Percentiles rank a stretch among this genome's conserved stretches.
These are phyloP conservation scores for Phengaris arion DNA, from an alignment of 2,888 invertebrate genomes.

Conservation along the genomic window DNA sequence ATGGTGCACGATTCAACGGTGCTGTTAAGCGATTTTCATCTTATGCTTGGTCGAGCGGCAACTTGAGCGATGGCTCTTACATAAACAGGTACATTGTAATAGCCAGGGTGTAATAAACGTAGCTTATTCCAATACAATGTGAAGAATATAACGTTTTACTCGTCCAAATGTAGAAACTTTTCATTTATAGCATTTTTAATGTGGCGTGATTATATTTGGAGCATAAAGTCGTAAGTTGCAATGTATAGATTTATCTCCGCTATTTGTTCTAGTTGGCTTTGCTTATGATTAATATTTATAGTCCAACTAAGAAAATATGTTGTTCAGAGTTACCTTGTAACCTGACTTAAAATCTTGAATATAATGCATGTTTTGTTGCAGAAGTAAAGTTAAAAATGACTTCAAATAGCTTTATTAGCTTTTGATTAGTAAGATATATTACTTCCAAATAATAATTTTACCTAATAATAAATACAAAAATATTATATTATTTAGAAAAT, in stretches of 20 bases:
- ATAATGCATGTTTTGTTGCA: neutral
- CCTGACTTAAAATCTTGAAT: neutral
- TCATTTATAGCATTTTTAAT: conserved; percentile 37
- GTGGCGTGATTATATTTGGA: conserved; percentile 30
- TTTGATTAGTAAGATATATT: too few relatives aligned
- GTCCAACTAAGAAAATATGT: conserved; percentile 19
- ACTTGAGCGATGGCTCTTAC: neutral
- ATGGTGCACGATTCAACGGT: too few relatives aligned
- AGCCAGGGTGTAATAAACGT: neutral
- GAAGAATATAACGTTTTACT: conserved; percentile 31
- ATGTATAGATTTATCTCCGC: conserved; percentile 5
- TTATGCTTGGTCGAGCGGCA: too few relatives aligned
- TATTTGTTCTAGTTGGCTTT: conserved; percentile 16
- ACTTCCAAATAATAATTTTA: too few relatives aligned
- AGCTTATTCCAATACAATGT: conserved; percentile 13
- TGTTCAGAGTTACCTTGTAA: neutral
- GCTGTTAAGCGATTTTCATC: too few relatives aligned
- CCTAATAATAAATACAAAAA: too few relatives aligned
- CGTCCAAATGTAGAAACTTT: conserved; percentile 33
- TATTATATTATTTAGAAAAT: too few relatives aligned
- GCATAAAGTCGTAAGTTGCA: conserved; percentile 24
- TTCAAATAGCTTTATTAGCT: too few relatives aligned
- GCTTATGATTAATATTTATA: conserved; percentile 19
- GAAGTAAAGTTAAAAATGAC: neutral
- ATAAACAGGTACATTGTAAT: neutral